Conservation (phyloP, 2,888 invertebrate genomes). For the Ophion costatus region DNA sequence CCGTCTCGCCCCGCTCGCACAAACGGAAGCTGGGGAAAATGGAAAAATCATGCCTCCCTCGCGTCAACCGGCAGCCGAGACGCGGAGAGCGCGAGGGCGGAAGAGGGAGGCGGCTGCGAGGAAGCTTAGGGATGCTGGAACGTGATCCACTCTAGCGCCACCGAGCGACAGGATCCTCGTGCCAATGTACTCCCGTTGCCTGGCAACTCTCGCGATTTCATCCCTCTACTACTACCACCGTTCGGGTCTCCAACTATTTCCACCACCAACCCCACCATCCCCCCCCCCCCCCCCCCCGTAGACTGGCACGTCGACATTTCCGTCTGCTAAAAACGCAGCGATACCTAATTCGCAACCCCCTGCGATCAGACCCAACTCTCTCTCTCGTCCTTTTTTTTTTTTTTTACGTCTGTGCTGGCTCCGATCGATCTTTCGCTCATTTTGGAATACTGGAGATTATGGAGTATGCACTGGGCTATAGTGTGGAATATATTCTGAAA, state of each 20-base stretch:
- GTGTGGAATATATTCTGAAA: too few species aligned
- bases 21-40: conserved; percentile 57
- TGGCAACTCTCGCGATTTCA: conserved; percentile 72
- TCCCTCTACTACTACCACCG: not conserved
- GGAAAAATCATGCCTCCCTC: conserved; percentile 48
- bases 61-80: not conserved
- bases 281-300: not conserved
- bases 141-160: conserved; percentile 26
- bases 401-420: too few species aligned
- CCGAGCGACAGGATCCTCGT: conserved; percentile 65
- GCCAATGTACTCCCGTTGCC: conserved; percentile 72
- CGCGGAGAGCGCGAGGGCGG: conserved; percentile 46
- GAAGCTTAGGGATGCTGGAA: conserved; percentile 30
- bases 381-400: too few species aligned
- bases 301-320: not conserved
- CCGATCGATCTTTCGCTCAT: too few species aligned
- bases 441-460: too few species aligned
- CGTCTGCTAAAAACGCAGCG: not conserved
- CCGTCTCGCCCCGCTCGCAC: conserved; percentile 40
- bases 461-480: too few species aligned
- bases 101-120: conserved; percentile 67
- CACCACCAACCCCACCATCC: too few species aligned
- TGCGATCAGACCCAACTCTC: too few species aligned
- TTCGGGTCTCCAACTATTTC: conserved; percentile 14
- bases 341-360: too few species aligned